Evolutionary conservation across 2,888 invertebrate species (phyloP).

Genomic region (Philhelius pedissequus): DNA sequence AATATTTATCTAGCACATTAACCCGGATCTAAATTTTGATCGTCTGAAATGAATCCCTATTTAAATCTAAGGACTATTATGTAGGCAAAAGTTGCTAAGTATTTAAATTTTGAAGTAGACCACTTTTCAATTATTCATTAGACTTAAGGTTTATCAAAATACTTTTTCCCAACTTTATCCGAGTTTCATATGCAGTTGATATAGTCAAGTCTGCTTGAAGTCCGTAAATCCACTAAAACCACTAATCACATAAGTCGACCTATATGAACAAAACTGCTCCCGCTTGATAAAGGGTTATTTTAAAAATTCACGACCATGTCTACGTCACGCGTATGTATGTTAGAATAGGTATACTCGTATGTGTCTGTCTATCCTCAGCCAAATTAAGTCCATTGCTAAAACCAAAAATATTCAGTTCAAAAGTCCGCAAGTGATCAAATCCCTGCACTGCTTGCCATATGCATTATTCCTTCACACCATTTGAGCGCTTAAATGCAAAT

Average conservation of each 20-base stretch:
- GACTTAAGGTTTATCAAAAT: background rate
- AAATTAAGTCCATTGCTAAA: background rate
- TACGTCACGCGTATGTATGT: background rate
- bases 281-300: background rate
- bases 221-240: background rate
- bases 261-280: background rate
- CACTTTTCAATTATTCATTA: background rate
- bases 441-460: conserved; percentile 36
- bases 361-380: background rate
- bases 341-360: too few species aligned
- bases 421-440: conserved; percentile 52
- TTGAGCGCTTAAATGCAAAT: conserved; percentile 56
- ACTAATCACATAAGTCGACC: background rate
- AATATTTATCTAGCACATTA: too few species aligned
- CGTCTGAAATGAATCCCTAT: too few species aligned
- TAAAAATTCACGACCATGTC: background rate
- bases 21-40: too few species aligned
- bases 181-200: background rate
- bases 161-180: background rate
- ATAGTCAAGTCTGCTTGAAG: background rate
- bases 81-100: too few species aligned
- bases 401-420: conserved; percentile 32
- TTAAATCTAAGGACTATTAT: too few species aligned
- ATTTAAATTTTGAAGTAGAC: too few species aligned
- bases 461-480: conserved; percentile 52